phyloP scores from a whole-genome alignment of 2,113 vertebrate genomes.

The Probosciger aterrimus region DNA sequence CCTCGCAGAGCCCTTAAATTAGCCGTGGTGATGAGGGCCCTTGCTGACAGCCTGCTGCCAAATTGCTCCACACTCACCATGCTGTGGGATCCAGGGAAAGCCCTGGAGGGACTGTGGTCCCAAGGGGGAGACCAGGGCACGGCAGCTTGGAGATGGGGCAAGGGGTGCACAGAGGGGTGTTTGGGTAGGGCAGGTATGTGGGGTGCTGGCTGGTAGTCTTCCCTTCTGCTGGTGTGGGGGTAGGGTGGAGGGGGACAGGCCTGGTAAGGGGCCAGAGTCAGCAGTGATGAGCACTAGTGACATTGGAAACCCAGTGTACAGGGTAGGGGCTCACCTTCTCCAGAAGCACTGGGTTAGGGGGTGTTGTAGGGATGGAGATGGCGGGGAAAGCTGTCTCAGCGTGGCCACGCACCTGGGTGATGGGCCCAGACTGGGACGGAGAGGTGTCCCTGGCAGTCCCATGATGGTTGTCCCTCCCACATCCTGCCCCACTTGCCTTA shows the following conservation, averaged over 20 bases:
- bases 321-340: neutral
- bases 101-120: rapidly evolving
- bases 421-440: neutral
- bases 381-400: neutral
- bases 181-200: neutral
- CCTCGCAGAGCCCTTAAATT: constrained; percentile 30
- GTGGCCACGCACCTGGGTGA: neutral
- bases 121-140: neutral
- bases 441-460: neutral
- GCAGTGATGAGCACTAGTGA: neutral
- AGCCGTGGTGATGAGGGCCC: neutral
- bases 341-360: neutral
- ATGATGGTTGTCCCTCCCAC: neutral
- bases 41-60: neutral
- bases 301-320: neutral
- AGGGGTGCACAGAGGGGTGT: neutral
- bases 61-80: neutral
- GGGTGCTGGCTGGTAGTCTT: neutral
- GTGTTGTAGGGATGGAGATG: neutral
- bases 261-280: neutral
- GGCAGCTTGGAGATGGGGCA: neutral
- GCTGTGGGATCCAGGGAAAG: neutral
- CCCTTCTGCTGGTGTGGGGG: neutral
- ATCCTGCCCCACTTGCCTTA: neutral
- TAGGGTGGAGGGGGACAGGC: too few species aligned